Conservation (phyloP, 2,113 vertebrate species). For the Pongo abelii region DNA sequence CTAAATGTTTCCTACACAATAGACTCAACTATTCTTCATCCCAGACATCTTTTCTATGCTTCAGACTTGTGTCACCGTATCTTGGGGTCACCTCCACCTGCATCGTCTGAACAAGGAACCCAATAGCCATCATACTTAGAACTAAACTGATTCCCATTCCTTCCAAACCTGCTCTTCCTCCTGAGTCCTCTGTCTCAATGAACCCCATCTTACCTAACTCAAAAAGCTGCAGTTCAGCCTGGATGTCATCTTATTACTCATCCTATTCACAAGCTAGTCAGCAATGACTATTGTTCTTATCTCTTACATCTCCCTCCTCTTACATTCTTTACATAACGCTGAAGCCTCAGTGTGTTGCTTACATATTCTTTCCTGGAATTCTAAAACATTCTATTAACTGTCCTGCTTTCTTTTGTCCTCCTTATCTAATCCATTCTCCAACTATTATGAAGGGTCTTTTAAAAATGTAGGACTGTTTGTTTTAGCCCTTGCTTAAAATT, state of each 20-base stretch:
- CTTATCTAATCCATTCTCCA: background rate
- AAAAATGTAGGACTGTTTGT: background rate
- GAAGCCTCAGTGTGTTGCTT: background rate
- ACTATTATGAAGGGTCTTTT: background rate
- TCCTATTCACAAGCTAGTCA: background rate
- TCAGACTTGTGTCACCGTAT: background rate
- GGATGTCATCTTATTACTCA: no score
- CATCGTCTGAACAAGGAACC: background rate
- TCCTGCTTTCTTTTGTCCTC: background rate
- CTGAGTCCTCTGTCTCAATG: background rate
- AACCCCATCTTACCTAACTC: background rate
- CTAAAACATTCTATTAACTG: background rate
- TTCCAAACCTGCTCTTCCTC: background rate
- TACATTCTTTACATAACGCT: background rate
- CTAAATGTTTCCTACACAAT: background rate
- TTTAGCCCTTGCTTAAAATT: background rate
- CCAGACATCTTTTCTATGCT: background rate
- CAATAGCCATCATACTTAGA: background rate
- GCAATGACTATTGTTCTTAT: no score
- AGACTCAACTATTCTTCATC: background rate
- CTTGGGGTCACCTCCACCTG: background rate
- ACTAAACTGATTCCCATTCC: background rate
- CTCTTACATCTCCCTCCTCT: no score
- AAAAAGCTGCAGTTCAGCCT: background rate
- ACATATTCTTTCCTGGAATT: background rate